Base-by-base conservation (phyloP, 2,113 vertebrate genomes). In the Eretmochelys imbricata region DNA sequence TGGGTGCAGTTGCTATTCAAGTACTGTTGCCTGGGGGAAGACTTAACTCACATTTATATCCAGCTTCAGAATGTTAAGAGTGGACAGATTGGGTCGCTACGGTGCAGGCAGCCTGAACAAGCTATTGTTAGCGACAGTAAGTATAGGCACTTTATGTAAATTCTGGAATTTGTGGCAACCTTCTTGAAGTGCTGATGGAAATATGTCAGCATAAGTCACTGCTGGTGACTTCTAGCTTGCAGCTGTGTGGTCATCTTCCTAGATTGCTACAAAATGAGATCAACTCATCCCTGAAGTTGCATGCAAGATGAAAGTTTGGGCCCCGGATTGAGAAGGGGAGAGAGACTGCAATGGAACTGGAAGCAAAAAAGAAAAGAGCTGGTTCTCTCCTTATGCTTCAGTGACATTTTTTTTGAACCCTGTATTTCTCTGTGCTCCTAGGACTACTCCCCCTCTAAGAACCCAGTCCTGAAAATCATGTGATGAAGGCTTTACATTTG, bases 111-210 rank as follows among this genome's bases (percentile, higher is more conserved):
- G 35, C 27, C 51, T 51, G 29, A 48, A 55, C 19, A 65, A 87
- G n/a, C 27, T 83, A 87, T 83, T 91, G 80, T 87, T 82, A 50
- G 80, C n/a, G 8, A 48, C 82, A 82, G 76, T 82, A 91, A 91
- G 54, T 90, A 75, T 31, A 90, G 53, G 82, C 65, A 76, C 87
- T 87, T 82, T 54, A 82, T 91, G 80, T 53, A 91, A 91, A 87
- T 76, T 42, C 53, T 75, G 51, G 90, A 59, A 91, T 91, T 86
- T 91, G 90, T 54, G 31, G 51, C 79, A 91, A 82, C 78, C 84
- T 87, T n/a, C 65, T 78, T 53, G 65, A 82, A 59, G 80, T 48
- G 59, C 85, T 87, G 90, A 91, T 87, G 90, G 85, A 25, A 69
- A 76, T 62, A 87, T 57, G 80, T 87, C 80, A 91, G 82, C 12